Evolutionary conservation across 2,888 invertebrate genomes (phyloP), one percentile per base, ranked within the genome.

Genomic region (Ochropleura plecta): DNA sequence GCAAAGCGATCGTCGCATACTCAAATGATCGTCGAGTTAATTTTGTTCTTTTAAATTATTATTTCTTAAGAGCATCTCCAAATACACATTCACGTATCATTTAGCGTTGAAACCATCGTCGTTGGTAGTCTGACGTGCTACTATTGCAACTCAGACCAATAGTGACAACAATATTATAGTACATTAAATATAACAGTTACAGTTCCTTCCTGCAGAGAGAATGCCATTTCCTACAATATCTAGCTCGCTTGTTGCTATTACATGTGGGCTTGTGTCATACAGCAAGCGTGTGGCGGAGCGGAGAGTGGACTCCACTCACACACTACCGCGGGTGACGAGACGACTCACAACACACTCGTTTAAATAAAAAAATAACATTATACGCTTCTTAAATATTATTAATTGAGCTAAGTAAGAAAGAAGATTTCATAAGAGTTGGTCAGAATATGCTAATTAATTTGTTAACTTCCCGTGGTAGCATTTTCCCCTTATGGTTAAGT

Each of bases 141-240:
- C 16, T 55, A 20, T 30, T 16, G 20, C 71, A 9, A 46, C 57
- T 59, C 49, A 68, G 16, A 65, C 14, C 71, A 60, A 49, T 3
- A 55, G 57, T 63, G 48, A 79, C 46, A 79, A 60, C 44, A 70
- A 53, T 42, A 60, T 12, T 9, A 14, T 42, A 60, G 16, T 9
- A 14, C 48, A 66, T 57, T 69, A 55, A 67, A 79, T 68, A 60
- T 60, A 57, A 79, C 55, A 51, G 59, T 73, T 60, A 70, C 57
- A 78, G 44, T 63, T 30, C 51, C 67, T 57, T 48, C 42, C 78
- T 46, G 40, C 60, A 59, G n/a, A 68, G 59, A 73, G 51, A 49
- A 60, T 42, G 46, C 68, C 53, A 30, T 79, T 59, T 55, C 65
- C 73, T 65, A 40, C n/a, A 51, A 60, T 48, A 55, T 73, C n/a